phyloP scores from a whole-genome alignment of 1,140 invertebrate genomes.

The Rhopalosiphum maidis region DNA sequence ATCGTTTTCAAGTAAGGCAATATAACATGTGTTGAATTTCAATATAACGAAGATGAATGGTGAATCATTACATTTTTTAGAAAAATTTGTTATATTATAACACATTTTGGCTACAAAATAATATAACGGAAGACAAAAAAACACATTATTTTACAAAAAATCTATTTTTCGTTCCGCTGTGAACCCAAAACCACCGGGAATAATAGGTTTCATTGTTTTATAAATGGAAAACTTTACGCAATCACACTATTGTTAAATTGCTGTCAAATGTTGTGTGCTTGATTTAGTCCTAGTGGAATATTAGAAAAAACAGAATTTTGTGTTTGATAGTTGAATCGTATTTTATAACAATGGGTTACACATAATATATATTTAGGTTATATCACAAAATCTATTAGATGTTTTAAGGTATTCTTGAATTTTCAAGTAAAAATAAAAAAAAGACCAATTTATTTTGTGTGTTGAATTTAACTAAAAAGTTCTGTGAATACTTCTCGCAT shows the following conservation, averaged over 20 bases:
- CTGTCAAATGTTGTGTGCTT: background rate
- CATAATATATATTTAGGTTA: background rate
- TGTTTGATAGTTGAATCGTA: background rate
- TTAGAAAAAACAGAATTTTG: background rate
- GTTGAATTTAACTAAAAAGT: conserved; percentile 19
- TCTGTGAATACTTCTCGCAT: background rate
- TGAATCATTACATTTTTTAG: background rate
- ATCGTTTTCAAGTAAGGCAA: background rate
- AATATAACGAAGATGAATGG: background rate
- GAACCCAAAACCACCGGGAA: background rate
- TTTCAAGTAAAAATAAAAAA: background rate
- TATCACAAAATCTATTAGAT: background rate
- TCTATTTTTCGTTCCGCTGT: too few species aligned
- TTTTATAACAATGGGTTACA: background rate
- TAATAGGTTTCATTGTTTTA: background rate
- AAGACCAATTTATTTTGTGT: background rate
- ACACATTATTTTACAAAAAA: too few species aligned
- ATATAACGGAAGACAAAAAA: background rate
- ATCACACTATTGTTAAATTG: background rate
- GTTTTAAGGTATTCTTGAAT: background rate
- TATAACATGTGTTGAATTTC: background rate
- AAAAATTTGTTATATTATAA: background rate
- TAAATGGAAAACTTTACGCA: background rate
- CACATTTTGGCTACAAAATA: background rate
- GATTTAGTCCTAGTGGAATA: background rate